Evolutionary conservation across 1,140 invertebrate genomes (phyloP).

Genomic region (Dinoponera quadriceps): DNA sequence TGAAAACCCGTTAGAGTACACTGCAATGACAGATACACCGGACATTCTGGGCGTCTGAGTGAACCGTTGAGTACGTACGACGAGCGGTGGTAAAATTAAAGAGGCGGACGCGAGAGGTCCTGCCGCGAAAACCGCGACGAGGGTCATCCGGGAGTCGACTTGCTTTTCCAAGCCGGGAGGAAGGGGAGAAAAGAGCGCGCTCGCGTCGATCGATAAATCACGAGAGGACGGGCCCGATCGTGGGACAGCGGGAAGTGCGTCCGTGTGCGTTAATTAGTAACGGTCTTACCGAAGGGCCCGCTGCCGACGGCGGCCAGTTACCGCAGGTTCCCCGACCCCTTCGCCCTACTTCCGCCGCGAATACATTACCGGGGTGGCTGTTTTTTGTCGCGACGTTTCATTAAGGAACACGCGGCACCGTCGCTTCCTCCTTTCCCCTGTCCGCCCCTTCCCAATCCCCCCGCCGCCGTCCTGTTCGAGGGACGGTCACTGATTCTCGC

Average conservation of each 20-base stretch:
- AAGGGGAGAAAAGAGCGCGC: slow-evolving; percentile 2
- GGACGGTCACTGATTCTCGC: slow-evolving; percentile 27
- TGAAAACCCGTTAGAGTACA: too few species aligned
- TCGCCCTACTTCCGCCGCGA: slow-evolving; percentile 80
- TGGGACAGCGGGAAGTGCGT: slow-evolving; percentile 59
- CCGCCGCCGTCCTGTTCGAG: neutral
- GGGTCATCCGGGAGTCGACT: slow-evolving; percentile 2
- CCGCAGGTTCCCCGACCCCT: slow-evolving; percentile 71
- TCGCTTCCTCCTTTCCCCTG: slow-evolving; percentile 62
- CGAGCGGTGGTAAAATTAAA: too few species aligned
- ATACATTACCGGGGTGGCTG: slow-evolving; percentile 80
- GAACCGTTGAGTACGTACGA: too few species aligned
- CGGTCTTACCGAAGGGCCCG: slow-evolving; percentile 74
- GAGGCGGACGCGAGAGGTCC: too few species aligned
- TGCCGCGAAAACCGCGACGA: slow-evolving; percentile 11
- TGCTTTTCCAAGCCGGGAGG: neutral
- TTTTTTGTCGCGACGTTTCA: slow-evolving; percentile 80
- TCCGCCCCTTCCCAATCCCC: neutral
- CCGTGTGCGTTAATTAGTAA: slow-evolving; percentile 81
- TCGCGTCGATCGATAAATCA: slow-evolving; percentile 61
- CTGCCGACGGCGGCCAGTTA: slow-evolving; percentile 58
- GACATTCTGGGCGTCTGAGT: too few species aligned
- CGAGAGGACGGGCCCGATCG: slow-evolving; percentile 40
- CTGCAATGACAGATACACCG: too few species aligned
- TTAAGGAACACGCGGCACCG: slow-evolving; percentile 75